Evolutionary conservation across 2,888 invertebrate genomes (phyloP).

Genomic region (Tipula unca): DNA sequence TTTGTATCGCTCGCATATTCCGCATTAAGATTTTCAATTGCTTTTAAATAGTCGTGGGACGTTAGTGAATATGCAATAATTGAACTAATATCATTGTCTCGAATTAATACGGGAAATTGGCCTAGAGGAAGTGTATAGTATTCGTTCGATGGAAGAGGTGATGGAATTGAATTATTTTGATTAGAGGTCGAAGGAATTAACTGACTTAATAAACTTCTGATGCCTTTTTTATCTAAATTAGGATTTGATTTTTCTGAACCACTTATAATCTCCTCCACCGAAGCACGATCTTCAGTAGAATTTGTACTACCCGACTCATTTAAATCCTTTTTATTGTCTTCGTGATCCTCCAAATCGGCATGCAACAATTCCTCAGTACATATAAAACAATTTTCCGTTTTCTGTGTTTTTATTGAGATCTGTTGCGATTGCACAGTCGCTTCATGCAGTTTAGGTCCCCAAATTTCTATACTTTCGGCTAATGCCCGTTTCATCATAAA

Average conservation of each 20-base stretch:
- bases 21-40: constrained; percentile 43
- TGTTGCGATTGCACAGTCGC: constrained; percentile 35
- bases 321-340: neutral
- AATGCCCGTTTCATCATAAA: constrained; percentile 56
- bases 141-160: constrained; percentile 56
- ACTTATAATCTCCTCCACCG: constrained; percentile 18
- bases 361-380: constrained; percentile 35
- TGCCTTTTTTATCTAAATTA: constrained; percentile 48
- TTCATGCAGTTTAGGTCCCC: constrained; percentile 53
- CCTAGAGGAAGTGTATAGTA: constrained; percentile 60
- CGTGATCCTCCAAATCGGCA: neutral
- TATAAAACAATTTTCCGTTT: constrained; percentile 32
- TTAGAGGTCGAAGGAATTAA: constrained; percentile 51
- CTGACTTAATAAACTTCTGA: constrained; percentile 60
- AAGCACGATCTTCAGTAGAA: neutral
- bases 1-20: constrained; percentile 25
- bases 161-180: constrained; percentile 41
- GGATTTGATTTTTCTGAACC: constrained; percentile 32
- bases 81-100: constrained; percentile 73
- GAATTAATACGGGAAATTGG: constrained; percentile 59
- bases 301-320: neutral
- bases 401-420: constrained; percentile 30
- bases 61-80: constrained; percentile 76
- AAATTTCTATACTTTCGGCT: constrained; percentile 60
- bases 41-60: constrained; percentile 59